Evolutionary conservation across 2,113 vertebrate genomes (phyloP).

Genomic region (Tonatia bakeri): DNA sequence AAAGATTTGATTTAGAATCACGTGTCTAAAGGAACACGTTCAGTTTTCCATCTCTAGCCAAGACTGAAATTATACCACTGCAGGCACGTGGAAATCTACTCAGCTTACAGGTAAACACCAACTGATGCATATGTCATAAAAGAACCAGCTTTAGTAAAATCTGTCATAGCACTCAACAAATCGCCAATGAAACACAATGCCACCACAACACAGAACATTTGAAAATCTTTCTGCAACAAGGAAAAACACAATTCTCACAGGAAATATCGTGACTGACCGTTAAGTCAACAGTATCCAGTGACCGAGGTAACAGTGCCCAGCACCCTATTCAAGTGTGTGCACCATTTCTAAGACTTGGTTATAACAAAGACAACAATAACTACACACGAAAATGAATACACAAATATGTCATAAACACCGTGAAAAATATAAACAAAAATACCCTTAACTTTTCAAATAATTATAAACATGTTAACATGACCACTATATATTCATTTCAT

Average conservation of each 20-base stretch:
- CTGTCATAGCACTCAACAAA: background rate
- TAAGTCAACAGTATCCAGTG: slow-evolving; percentile 38
- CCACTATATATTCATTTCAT: background rate
- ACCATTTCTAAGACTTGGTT: slow-evolving; percentile 17
- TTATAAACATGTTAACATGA: slow-evolving; percentile 13
- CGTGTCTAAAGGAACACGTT: background rate
- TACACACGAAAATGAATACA: background rate
- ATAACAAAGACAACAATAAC: slow-evolving; percentile 8
- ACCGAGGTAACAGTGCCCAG: slow-evolving; percentile 61
- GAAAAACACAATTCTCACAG: slow-evolving; percentile 37
- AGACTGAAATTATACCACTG: background rate
- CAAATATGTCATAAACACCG: slow-evolving; percentile 38
- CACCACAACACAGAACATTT: background rate
- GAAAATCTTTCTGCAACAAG: background rate
- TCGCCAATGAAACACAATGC: background rate
- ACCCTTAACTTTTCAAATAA: slow-evolving; percentile 30
- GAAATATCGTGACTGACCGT: background rate
- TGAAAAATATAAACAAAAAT: slow-evolving; percentile 12
- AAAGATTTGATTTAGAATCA: slow-evolving; percentile 29
- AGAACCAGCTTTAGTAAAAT: background rate
- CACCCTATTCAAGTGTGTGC: slow-evolving; percentile 59
- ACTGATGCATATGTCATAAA: background rate
- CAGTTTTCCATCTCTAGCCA: background rate
- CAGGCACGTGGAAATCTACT: background rate
- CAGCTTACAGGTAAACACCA: background rate